phyloP scores from a whole-genome alignment of 2,888 invertebrate species.

The Acleris literana region DNA sequence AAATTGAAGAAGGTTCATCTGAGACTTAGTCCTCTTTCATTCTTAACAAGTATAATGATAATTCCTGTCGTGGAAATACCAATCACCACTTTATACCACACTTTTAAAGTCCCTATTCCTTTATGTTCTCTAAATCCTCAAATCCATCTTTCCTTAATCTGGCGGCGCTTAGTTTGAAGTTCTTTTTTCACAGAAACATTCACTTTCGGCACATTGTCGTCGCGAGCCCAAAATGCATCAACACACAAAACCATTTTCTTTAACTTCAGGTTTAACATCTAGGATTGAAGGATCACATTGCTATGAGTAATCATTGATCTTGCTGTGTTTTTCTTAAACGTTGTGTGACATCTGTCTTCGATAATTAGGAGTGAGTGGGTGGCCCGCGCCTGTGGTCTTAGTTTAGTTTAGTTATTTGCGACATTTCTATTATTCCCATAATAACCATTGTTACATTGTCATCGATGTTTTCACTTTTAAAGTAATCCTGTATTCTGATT shows the following conservation, averaged over 20 bases:
- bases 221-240: constrained; percentile 1
- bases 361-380: constrained; percentile 73
- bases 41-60: neutral
- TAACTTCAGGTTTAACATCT: neutral
- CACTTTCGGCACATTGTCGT: constrained; percentile 56
- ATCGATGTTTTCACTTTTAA: constrained; percentile 77
- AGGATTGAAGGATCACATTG: constrained; percentile 2
- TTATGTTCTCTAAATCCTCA: constrained; percentile 12
- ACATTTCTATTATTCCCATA: constrained; percentile 63
- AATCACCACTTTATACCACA: constrained; percentile 27
- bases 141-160: constrained; percentile 60
- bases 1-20: neutral
- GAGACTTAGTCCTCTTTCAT: neutral
- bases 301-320: neutral
- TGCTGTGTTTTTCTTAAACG: neutral
- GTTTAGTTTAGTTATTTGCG: constrained; percentile 43
- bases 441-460: constrained; percentile 68
- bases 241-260: neutral
- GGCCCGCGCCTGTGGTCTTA: constrained; percentile 60
- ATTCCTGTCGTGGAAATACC: neutral
- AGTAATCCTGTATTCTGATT: constrained; percentile 60
- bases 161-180: constrained; percentile 80
- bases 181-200: constrained; percentile 70
- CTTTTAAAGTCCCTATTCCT: constrained; percentile 37
- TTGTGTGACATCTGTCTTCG: constrained; percentile 69